Evolutionary conservation across 2,888 invertebrate species (phyloP).

Genomic region (Melinaea menophilus): DNA sequence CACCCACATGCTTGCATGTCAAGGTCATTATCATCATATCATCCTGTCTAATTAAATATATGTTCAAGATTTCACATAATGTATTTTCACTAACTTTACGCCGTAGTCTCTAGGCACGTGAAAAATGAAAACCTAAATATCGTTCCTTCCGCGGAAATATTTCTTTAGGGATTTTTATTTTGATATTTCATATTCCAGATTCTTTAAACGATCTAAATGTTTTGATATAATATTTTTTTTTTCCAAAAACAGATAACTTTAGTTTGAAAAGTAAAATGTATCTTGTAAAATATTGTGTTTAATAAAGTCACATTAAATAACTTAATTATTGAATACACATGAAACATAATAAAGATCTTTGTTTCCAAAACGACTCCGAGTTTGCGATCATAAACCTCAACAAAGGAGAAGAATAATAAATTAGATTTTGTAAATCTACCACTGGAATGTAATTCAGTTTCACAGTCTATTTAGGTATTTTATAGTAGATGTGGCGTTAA

Average conservation of each 20-base stretch:
- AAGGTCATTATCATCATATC: no score
- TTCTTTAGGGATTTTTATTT: no score
- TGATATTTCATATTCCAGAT: no score
- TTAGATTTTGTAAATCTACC: slow-evolving; percentile 22
- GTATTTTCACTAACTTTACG: slow-evolving; percentile 20
- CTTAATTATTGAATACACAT: no score
- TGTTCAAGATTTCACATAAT: slow-evolving; percentile 23
- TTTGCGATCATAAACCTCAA: slow-evolving; percentile 1
- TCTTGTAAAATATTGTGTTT: no score
- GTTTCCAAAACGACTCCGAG: background rate
- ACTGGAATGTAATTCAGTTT: slow-evolving; percentile 25
- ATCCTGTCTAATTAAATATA: background rate
- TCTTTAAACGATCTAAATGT: no score
- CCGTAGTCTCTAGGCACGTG: slow-evolving; percentile 12
- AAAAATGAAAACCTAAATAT: slow-evolving; percentile 10
- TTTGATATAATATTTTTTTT: no score
- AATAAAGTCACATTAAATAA: no score
- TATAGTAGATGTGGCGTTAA: slow-evolving; percentile 30
- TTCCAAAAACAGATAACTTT: no score
- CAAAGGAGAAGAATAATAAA: slow-evolving; percentile 17
- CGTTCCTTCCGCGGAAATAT: background rate
- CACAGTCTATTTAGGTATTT: slow-evolving; percentile 36
- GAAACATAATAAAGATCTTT: background rate
- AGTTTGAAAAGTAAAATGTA: no score
- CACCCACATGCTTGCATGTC: background rate